Percentiles rank a stretch among this genome's conserved stretches.
Evolutionary conservation across 30 jellyfish, hydroid and myxozoan genomes (phyloP).

Genomic region (Phacellophora camtschatica): DNA sequence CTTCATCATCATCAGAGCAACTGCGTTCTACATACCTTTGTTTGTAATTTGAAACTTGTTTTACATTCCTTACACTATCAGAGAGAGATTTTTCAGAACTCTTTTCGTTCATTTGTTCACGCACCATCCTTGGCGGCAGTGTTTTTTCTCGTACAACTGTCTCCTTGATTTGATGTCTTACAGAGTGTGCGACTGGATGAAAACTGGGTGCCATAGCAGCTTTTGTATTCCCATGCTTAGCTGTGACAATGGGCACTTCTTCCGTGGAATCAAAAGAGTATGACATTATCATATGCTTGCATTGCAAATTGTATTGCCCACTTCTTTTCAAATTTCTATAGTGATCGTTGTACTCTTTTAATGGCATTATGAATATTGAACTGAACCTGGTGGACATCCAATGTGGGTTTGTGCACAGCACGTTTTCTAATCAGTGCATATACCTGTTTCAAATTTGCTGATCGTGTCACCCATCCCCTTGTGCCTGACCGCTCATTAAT

Average conservation of each 20-base stretch:
- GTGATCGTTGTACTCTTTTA: background rate
- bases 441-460: background rate
- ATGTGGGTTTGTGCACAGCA: background rate
- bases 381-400: background rate
- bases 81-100: background rate
- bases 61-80: background rate
- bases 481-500: background rate
- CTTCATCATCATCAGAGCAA: background rate
- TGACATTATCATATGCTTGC: background rate
- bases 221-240: background rate
- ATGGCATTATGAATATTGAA: background rate
- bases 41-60: background rate
- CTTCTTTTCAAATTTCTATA: background rate
- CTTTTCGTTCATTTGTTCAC: background rate
- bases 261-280: background rate
- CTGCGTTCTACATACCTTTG: background rate
- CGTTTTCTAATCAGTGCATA: constrained; percentile 26
- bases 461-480: background rate
- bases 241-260: background rate
- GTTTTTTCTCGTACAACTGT: background rate
- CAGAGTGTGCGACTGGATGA: background rate
- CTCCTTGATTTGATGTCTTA: background rate
- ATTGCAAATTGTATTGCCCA: background rate
- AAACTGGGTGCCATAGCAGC: background rate
- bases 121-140: background rate